Conservation (phyloP, 1,140 invertebrate species). For the Protaetia brevitarsis region DNA sequence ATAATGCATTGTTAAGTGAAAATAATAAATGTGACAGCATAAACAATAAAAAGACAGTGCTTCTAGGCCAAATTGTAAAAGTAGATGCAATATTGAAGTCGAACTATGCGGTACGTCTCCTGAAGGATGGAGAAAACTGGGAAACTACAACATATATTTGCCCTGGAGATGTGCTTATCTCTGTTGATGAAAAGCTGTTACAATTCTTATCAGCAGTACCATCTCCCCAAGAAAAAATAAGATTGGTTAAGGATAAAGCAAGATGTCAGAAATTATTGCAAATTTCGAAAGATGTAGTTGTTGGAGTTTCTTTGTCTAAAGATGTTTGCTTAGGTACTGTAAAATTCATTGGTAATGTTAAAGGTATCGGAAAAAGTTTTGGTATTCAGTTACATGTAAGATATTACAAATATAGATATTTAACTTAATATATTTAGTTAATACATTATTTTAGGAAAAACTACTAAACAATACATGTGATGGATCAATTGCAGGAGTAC, state of each 20-base stretch:
- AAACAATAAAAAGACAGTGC: slow-evolving; percentile 32
- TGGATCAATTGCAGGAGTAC: slow-evolving; percentile 40
- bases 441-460: slow-evolving; percentile 39
- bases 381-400: slow-evolving; percentile 58
- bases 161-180: slow-evolving; percentile 30
- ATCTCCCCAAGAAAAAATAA: slow-evolving; percentile 51
- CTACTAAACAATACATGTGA: slow-evolving; percentile 42
- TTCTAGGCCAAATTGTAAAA: slow-evolving; percentile 43
- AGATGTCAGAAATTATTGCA: slow-evolving; percentile 49
- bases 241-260: slow-evolving; percentile 49
- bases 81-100: slow-evolving; percentile 36
- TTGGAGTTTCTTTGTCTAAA: slow-evolving; percentile 43
- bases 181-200: slow-evolving; percentile 50
- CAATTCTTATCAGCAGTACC: slow-evolving; percentile 51
- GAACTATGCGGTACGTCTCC: slow-evolving; percentile 34
- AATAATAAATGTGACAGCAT: slow-evolving; percentile 22
- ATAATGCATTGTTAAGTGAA: slow-evolving; percentile 38
- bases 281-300: slow-evolving; percentile 41
- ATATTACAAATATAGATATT: slow-evolving; percentile 1
- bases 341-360: slow-evolving; percentile 55
- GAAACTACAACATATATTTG: slow-evolving; percentile 37
- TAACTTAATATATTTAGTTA: slow-evolving; percentile 8
- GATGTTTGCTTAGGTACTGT: slow-evolving; percentile 48
- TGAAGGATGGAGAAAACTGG: slow-evolving; percentile 42
- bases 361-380: slow-evolving; percentile 56